Percentiles rank a stretch among this genome's conserved stretches.
phyloP scores from a whole-genome alignment of 2,113 vertebrate species.

The Vanacampus margaritifer region DNA sequence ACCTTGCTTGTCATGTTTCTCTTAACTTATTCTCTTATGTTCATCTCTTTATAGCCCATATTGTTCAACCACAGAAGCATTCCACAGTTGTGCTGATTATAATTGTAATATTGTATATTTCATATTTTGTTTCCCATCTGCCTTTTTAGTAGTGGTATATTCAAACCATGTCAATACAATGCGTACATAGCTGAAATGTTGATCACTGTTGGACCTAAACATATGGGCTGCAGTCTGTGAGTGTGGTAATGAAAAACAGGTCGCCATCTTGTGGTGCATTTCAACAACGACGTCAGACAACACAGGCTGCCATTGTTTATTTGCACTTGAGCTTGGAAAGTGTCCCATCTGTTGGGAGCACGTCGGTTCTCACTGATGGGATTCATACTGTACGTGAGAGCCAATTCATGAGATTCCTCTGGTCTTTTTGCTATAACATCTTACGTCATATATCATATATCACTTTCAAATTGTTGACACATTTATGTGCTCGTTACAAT shows the following conservation, averaged over 20 bases:
- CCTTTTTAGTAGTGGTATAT: not conserved
- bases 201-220: too few relatives aligned
- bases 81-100: not conserved
- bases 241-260: conserved; percentile 3
- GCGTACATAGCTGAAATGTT: not conserved
- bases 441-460: too few relatives aligned
- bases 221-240: not conserved
- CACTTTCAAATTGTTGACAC: too few relatives aligned
- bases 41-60: not conserved
- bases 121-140: not conserved
- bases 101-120: not conserved
- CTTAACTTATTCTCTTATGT: not conserved
- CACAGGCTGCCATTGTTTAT: not conserved
- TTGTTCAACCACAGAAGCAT: not conserved
- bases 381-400: too few relatives aligned
- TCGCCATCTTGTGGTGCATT: conserved; percentile 20
- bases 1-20: not conserved
- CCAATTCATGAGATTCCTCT: too few relatives aligned
- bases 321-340: not conserved
- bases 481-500: too few relatives aligned
- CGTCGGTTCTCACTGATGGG: too few relatives aligned
- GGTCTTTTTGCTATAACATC: too few relatives aligned
- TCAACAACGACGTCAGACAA: conserved; percentile 5
- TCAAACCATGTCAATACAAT: not conserved
- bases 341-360: too few relatives aligned